Evolutionary conservation across 2,888 invertebrate species (phyloP).

Genomic region (Sthenelais limicola): DNA sequence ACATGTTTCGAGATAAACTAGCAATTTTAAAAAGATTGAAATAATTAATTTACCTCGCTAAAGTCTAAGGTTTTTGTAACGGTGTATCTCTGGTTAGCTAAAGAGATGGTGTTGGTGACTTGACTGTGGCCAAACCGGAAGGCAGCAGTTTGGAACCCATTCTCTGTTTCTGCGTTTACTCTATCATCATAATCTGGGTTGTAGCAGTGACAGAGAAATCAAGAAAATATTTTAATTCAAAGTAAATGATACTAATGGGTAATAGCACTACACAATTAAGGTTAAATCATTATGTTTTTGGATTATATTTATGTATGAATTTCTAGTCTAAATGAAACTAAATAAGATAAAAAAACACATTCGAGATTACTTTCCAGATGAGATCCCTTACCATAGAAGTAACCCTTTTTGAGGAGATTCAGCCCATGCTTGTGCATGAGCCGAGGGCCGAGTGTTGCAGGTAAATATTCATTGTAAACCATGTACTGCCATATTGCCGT

Average conservation of each 20-base stretch:
- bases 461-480: slow-evolving; percentile 61
- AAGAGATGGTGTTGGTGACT: slow-evolving; percentile 41
- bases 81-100: slow-evolving; percentile 17
- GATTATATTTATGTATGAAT: too few species aligned
- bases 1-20: too few species aligned
- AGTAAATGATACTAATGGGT: too few species aligned
- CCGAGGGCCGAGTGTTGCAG: slow-evolving; percentile 79
- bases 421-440: slow-evolving; percentile 43
- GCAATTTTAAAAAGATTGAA: too few species aligned
- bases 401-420: slow-evolving; percentile 4
- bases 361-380: too few species aligned
- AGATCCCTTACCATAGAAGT: slow-evolving; percentile 13
- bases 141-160: slow-evolving; percentile 61
- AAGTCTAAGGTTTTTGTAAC: background rate
- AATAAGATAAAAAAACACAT: too few species aligned
- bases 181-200: slow-evolving; percentile 29
- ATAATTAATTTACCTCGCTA: slow-evolving; percentile 40
- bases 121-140: slow-evolving; percentile 62
- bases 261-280: too few species aligned
- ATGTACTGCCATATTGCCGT: slow-evolving; percentile 60
- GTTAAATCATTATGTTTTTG: too few species aligned
- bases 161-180: slow-evolving; percentile 56
- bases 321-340: too few species aligned
- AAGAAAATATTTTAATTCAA: background rate
- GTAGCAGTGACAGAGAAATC: background rate